Percentiles rank a stretch among this genome's conserved stretches.
Conservation (phyloP, 2,797 vertebrate species). For the Ctenopoma multispine region DNA sequence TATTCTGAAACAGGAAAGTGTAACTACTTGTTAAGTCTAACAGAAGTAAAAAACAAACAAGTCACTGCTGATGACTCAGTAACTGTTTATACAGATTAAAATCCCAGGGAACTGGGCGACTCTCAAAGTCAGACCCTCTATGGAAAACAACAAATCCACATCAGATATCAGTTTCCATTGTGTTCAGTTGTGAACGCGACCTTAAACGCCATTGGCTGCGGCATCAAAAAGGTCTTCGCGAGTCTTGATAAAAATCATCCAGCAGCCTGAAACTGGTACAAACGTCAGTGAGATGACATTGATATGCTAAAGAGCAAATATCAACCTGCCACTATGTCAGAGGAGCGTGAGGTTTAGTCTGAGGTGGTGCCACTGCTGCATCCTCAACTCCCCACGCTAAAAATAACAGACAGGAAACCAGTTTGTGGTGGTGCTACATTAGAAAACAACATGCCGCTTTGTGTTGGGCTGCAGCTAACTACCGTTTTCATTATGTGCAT, state of each 20-base stretch:
- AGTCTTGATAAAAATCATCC: neutral
- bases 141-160: neutral
- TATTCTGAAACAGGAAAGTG: no score
- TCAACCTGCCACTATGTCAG: neutral
- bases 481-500: neutral
- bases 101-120: no score
- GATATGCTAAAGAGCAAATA: neutral
- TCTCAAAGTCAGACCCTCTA: no score
- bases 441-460: neutral
- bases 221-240: slow-evolving; percentile 4
- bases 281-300: neutral
- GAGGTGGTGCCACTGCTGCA: no score
- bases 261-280: neutral
- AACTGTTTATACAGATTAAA: no score
- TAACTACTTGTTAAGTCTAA: no score
- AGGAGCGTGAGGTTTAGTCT: neutral
- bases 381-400: neutral
- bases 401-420: slow-evolving; percentile 1
- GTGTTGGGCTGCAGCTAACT: neutral
- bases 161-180: neutral
- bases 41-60: no score
- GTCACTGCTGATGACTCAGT: no score
- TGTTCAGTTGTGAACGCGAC: neutral
- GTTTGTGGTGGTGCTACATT: neutral
- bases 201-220: neutral